A percentile compares a stretch with the other conserved stretches of the same genome.
These are phyloP conservation scores for Neoscelio sp. DNA, from an alignment of 2,888 invertebrate genomes.

Conservation along the genomic window DNA sequence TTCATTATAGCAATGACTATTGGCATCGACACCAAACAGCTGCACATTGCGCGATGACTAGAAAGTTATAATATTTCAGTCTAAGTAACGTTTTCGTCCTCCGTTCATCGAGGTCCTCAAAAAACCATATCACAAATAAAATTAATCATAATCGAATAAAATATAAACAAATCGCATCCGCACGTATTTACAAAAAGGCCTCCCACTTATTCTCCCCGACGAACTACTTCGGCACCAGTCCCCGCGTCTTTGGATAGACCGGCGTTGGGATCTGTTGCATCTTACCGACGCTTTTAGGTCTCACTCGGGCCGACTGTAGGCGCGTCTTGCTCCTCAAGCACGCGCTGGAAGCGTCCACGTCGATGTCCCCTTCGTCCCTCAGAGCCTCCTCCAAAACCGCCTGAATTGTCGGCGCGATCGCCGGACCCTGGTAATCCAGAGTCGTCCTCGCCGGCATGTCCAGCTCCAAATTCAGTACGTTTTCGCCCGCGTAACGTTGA, in stretches of 20 bases:
- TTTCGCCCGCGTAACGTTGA: slow-evolving; percentile 85
- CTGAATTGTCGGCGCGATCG: slow-evolving; percentile 89
- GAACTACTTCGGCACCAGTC: slow-evolving; percentile 80
- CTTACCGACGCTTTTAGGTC: slow-evolving; percentile 80
- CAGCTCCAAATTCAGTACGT: slow-evolving; percentile 89
- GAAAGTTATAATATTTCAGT: slow-evolving; percentile 74
- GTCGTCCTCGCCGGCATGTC: slow-evolving; percentile 92
- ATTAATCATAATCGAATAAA: slow-evolving; percentile 43
- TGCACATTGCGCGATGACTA: slow-evolving; percentile 77
- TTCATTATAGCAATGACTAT: slow-evolving; percentile 70
- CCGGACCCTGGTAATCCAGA: slow-evolving; percentile 88
- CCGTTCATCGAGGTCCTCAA: slow-evolving; percentile 45
- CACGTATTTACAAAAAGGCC: slow-evolving; percentile 65
- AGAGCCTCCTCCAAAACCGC: slow-evolving; percentile 83
- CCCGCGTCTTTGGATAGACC: slow-evolving; percentile 81
- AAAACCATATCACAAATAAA: slow-evolving; percentile 70
- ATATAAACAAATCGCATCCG: slow-evolving; percentile 51
- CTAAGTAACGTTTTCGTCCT: slow-evolving; percentile 63
- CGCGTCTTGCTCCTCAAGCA: slow-evolving; percentile 76
- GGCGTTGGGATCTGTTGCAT: slow-evolving; percentile 80
- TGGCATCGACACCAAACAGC: slow-evolving; percentile 71
- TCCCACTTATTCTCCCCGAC: not conserved
- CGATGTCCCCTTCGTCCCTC: slow-evolving; percentile 81
- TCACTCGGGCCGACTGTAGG: slow-evolving; percentile 76
- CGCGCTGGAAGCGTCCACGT: slow-evolving; percentile 80